Evolutionary conservation across 2,888 invertebrate species (phyloP).

Genomic region (Branchellion lobata): DNA sequence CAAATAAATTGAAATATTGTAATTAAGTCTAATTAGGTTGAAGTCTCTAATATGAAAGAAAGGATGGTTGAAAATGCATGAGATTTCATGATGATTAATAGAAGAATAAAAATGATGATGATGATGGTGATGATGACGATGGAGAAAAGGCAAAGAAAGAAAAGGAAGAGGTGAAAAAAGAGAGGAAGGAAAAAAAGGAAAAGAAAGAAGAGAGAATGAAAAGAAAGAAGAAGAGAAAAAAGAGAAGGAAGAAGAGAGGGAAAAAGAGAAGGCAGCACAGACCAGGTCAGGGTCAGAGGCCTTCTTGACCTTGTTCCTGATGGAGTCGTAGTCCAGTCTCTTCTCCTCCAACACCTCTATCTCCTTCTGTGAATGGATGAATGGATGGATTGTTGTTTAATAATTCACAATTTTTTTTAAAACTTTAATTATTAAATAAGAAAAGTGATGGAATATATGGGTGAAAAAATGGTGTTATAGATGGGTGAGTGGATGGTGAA

Average conservation of each 20-base stretch:
- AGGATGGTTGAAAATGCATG: not conserved
- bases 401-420: too few species aligned
- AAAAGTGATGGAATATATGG: too few species aligned
- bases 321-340: not conserved
- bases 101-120: not conserved
- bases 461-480: not conserved
- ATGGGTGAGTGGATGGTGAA: not conserved
- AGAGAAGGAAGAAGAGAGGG: too few species aligned
- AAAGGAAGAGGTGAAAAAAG: not conserved
- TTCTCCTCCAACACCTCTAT: not conserved
- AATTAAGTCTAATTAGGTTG: too few species aligned
- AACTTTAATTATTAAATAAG: too few species aligned
- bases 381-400: not conserved
- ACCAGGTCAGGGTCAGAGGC: not conserved
- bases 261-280: not conserved
- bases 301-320: not conserved
- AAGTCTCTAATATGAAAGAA: too few species aligned
- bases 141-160: not conserved
- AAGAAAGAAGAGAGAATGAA: too few species aligned
- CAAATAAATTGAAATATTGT: not conserved
- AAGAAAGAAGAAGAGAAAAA: too few species aligned
- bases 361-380: not conserved
- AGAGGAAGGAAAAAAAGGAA: not conserved
- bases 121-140: not conserved
- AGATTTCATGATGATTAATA: not conserved